A percentile compares a stretch with the other conserved stretches of the same genome.
Conservation (phyloP, 2,113 vertebrate genomes). For the Rynchops niger region DNA sequence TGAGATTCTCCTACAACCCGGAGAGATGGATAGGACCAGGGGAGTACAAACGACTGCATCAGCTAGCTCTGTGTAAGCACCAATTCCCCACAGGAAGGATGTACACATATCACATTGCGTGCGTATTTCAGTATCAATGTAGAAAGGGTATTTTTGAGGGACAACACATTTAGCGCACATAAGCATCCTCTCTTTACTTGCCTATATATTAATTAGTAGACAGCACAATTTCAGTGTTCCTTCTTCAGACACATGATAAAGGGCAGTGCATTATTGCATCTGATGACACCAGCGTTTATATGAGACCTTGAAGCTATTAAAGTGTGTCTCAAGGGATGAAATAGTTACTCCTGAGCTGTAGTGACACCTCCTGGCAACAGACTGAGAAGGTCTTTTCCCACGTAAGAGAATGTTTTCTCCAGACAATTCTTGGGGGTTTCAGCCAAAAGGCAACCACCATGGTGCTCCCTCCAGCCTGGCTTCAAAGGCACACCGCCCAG, state of each 20-base stretch:
- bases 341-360: slow-evolving; percentile 59
- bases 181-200: neutral
- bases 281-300: neutral
- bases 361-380: slow-evolving; percentile 78
- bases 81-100: neutral
- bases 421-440: neutral
- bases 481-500: neutral
- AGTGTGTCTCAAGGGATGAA: neutral
- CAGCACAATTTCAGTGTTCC: neutral
- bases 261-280: neutral
- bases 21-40: neutral
- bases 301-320: neutral
- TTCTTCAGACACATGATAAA: accelerated
- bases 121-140: accelerated
- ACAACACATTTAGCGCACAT: too few relatives aligned
- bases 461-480: neutral
- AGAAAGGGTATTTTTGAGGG: neutral
- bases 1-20: neutral
- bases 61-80: neutral
- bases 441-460: neutral
- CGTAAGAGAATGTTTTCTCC: neutral
- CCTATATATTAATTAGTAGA: neutral
- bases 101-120: accelerated
- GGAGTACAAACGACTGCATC: neutral
- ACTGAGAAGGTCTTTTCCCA: neutral